A percentile compares a stretch with the other conserved stretches of the same genome.
Evolutionary conservation across 64 coral and sea anemone species (phyloP).

Genomic region (Actinia tenebrosa): DNA sequence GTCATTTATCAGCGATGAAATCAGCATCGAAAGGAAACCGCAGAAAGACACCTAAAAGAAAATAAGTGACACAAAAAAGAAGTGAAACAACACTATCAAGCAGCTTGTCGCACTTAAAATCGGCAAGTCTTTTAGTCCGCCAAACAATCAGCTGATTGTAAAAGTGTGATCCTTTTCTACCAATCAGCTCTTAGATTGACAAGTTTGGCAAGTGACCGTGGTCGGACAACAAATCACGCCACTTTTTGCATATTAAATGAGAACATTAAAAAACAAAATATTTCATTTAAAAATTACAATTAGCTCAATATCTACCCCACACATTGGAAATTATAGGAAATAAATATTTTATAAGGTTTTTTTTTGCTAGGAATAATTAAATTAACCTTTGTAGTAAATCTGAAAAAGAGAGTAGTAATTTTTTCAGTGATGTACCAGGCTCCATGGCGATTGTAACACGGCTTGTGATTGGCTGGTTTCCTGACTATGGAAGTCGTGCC

Average conservation of each 20-base stretch:
- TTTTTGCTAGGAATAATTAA: background rate
- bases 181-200: background rate
- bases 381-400: background rate
- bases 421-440: background rate
- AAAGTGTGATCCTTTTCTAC: no score
- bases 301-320: background rate
- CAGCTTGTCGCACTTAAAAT: no score
- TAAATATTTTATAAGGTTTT: background rate
- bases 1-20: no score
- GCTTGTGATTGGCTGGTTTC: constrained; percentile 66
- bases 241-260: constrained; percentile 16
- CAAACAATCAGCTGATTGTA: no score
- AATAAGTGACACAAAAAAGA: no score
- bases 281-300: background rate
- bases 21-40: no score
- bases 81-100: no score
- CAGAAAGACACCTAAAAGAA: no score
- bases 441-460: constrained; percentile 18
- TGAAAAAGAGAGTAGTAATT: background rate
- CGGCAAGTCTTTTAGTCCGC: no score
- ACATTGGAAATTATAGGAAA: background rate
- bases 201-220: background rate
- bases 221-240: constrained; percentile 14
- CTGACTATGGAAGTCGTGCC: constrained; percentile 22
- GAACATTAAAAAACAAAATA: background rate